Evolutionary conservation across 2,888 invertebrate species (phyloP).

Genomic region (Melieria crassipennis): DNA sequence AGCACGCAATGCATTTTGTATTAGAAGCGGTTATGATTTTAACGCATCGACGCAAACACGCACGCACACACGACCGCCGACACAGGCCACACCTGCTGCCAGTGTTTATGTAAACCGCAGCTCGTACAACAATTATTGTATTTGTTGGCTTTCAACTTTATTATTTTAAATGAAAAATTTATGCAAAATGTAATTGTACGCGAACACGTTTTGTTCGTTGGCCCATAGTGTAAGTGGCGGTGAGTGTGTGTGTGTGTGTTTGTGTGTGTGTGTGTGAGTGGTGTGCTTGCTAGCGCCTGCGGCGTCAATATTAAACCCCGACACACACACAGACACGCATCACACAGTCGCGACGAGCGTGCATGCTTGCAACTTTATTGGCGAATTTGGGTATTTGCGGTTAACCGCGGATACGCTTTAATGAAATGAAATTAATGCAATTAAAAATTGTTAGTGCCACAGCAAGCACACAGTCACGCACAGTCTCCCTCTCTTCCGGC

Average conservation of each 20-base stretch:
- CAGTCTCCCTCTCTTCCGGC: not conserved
- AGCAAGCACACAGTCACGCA: slow-evolving; percentile 2
- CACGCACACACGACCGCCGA: not conserved
- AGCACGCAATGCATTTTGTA: slow-evolving; percentile 4
- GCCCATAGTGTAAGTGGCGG: not conserved
- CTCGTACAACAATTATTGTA: slow-evolving; percentile 25
- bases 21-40: slow-evolving; percentile 10
- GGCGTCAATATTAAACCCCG: not conserved
- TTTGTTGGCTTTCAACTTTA: slow-evolving; percentile 19
- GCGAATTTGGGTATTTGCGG: slow-evolving; percentile 31
- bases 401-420: slow-evolving; percentile 31
- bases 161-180: slow-evolving; percentile 26
- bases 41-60: not conserved
- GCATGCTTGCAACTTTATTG: slow-evolving; percentile 24
- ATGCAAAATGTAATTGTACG: slow-evolving; percentile 22
- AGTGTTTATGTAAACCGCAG: slow-evolving; percentile 19
- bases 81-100: not conserved
- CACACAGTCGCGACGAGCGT: not conserved
- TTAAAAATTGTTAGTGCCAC: slow-evolving; percentile 33
- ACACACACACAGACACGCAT: not conserved
- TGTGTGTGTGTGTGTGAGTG: not conserved
- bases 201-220: not conserved
- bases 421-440: slow-evolving; percentile 37
- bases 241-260: not conserved
- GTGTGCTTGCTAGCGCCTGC: not conserved